A percentile compares a stretch with the other conserved stretches of the same genome.
phyloP scores from a whole-genome alignment of 2,113 vertebrate species.

The Numenius arquata region DNA sequence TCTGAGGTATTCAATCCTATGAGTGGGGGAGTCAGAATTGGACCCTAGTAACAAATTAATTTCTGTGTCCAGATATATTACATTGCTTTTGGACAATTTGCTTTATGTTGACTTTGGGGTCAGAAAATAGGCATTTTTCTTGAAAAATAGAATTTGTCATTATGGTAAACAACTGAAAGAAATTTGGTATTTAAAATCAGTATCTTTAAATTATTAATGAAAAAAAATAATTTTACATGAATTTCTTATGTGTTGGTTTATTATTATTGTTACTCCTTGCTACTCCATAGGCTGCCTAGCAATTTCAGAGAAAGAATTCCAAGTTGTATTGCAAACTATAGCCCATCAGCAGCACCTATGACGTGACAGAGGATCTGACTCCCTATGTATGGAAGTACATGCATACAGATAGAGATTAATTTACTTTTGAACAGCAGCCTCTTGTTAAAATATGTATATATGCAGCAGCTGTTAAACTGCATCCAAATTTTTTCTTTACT shows the following conservation, averaged over 20 bases:
- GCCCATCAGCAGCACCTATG: neutral
- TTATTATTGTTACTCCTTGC: neutral
- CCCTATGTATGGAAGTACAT: neutral
- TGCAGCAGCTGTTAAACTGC: neutral
- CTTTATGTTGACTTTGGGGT: neutral
- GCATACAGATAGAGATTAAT: neutral
- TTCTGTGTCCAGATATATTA: neutral
- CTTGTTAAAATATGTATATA: neutral
- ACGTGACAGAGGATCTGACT: neutral
- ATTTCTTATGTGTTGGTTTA: neutral
- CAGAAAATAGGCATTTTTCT: neutral
- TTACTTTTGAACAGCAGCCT: neutral
- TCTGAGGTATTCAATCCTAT: neutral
- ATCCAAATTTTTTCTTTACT: neutral
- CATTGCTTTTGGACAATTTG: neutral
- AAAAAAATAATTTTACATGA: neutral
- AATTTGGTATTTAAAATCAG: neutral
- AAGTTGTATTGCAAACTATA: neutral
- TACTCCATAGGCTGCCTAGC: neutral
- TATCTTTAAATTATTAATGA: neutral
- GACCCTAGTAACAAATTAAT: neutral
- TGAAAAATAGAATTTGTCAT: neutral
- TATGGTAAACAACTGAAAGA: neutral
- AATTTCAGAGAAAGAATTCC: neutral
- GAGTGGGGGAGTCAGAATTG: neutral